Evolutionary conservation across 2,113 vertebrate genomes (phyloP), one percentile per base, ranked within the genome.

Genomic region (Chaetodon auriga): DNA sequence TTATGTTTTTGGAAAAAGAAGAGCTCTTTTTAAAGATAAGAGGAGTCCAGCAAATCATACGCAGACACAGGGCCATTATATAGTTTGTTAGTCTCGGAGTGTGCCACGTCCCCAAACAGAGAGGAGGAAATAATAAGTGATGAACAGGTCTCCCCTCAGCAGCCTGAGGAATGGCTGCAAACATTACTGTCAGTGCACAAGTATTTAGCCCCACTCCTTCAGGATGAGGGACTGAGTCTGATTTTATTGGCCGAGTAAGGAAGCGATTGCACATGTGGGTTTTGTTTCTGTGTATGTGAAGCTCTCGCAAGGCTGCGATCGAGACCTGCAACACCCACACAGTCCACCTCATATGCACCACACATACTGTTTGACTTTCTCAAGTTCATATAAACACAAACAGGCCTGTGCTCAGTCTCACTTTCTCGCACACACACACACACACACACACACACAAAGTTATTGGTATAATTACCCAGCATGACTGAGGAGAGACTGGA

Each of bases 191-290:
- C 80, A 81, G 46, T 51, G 53, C 38, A 68, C 64, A 43, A 80
- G 46, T n/a, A 14, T 85, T 81, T 70, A 73, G 54, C 73, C 45
- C 45, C 51, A 81, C 58, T 46, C 64, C 62, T 83, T 46, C 66
- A 78, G 68, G 63, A 75, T 41, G 58, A 84, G 55, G 36, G 58
- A 64, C 71, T 84, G 82, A 85, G 15, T 53, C 62, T 81, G 19
- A 89, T 83, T 83, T 85, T 76, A 87, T 87, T 86, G 84, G 70
- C 63, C 0, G 2, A 68, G 71, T 23, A 35, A 86, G 78, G 73
- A 80, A 75, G 69, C 7, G 4, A 49, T 23, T 0, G 11, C 57
- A 19, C 1, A 14, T 1, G 71, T 55, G 61, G 72, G 60, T 68
- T 87, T 76, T 1, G 75, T 41, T 66, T 84, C 19, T 73, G 53